phyloP scores from a whole-genome alignment of 1,140 invertebrate genomes.

The Protaetia brevitarsis region DNA sequence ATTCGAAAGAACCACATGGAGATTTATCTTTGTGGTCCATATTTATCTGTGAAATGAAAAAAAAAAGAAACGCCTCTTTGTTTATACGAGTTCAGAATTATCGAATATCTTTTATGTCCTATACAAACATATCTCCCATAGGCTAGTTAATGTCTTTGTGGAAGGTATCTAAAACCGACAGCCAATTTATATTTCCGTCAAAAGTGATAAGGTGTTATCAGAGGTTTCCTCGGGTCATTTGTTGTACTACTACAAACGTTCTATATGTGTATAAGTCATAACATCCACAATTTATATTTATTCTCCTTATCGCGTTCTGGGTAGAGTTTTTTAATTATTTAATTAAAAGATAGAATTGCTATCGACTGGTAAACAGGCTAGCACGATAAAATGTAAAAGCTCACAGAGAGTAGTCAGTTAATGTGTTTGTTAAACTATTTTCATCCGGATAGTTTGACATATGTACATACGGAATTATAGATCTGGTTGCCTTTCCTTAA shows the following conservation, averaged over 20 bases:
- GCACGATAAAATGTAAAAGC: too few species aligned
- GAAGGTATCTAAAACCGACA: slow-evolving; percentile 2
- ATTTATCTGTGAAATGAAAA: not conserved
- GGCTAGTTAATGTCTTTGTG: slow-evolving; percentile 13
- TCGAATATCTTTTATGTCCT: not conserved
- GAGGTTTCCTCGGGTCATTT: slow-evolving; percentile 6
- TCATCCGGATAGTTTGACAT: too few species aligned
- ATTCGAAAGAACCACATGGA: not conserved
- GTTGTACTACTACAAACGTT: slow-evolving; percentile 1
- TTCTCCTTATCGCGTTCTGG: not conserved
- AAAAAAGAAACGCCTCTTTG: slow-evolving; percentile 1
- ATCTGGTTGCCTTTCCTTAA: too few species aligned
- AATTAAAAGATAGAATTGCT: slow-evolving; percentile 9
- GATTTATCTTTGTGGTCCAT: not conserved
- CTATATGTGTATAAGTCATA: not conserved
- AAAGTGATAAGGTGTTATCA: not conserved
- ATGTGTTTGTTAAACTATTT: too few species aligned
- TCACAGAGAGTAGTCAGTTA: too few species aligned
- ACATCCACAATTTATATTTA: slow-evolving; percentile 3
- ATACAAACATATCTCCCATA: not conserved
- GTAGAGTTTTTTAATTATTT: not conserved
- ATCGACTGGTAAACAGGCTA: not conserved
- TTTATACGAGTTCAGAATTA: not conserved
- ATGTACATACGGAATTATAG: too few species aligned
- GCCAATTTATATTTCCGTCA: slow-evolving; percentile 11